Percentiles rank a stretch among this genome's conserved stretches.
Conservation (phyloP, 64 coral and sea anemone species). For the Pocillopora damicornis region DNA sequence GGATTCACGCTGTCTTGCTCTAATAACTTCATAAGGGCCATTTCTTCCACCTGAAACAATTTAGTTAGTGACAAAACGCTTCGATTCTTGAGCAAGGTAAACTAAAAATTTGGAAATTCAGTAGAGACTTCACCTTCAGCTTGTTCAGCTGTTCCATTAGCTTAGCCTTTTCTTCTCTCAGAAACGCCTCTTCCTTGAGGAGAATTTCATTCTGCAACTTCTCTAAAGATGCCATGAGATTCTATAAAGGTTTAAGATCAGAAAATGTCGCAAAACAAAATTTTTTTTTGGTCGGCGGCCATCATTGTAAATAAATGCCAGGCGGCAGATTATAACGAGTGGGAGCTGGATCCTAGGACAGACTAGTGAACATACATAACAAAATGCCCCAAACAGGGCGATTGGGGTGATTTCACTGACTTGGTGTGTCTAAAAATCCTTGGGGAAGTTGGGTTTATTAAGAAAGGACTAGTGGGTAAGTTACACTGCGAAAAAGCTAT, state of each 20-base stretch:
- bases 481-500: too few species aligned
- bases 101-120: too few species aligned
- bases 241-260: background rate
- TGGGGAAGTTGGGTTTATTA: background rate
- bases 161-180: slow-evolving; percentile 23
- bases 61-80: background rate
- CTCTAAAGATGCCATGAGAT: slow-evolving; percentile 14
- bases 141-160: slow-evolving; percentile 46
- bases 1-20: background rate
- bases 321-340: background rate
- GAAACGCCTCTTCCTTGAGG: slow-evolving; percentile 36
- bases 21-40: slow-evolving; percentile 39
- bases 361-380: background rate
- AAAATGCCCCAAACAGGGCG: background rate
- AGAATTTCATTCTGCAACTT: slow-evolving; percentile 45
- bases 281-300: background rate
- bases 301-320: background rate
- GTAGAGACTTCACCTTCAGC: slow-evolving; percentile 8
- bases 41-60: slow-evolving; percentile 40
- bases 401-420: too few species aligned
- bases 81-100: too few species aligned
- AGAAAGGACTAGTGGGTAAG: too few species aligned
- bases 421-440: background rate
- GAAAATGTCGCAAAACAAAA: background rate
- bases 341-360: background rate